Evolutionary conservation across 2,113 vertebrate genomes (phyloP).

Genomic region (Hyperopisus bebe): DNA sequence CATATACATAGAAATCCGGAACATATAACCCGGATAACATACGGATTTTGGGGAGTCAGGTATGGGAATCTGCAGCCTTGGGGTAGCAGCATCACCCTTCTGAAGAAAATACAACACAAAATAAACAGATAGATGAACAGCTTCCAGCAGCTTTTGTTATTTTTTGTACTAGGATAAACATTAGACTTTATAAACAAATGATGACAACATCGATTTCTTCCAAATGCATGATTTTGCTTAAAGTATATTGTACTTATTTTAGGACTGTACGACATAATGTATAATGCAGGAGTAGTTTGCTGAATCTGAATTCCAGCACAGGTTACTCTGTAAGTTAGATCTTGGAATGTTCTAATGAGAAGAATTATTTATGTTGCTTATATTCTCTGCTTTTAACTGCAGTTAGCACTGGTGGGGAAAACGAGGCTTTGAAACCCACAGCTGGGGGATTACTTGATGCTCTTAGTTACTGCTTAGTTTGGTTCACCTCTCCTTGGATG

Average conservation of each 20-base stretch:
- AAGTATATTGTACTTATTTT: neutral
- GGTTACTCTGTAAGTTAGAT: neutral
- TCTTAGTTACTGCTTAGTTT: neutral
- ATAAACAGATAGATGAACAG: neutral
- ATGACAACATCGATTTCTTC: neutral
- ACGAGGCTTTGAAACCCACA: neutral
- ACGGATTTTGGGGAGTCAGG: neutral
- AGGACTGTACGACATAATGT: neutral
- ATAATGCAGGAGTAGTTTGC: neutral
- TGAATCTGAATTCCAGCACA: neutral
- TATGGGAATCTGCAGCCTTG: neutral
- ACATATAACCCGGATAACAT: neutral
- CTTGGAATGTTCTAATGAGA: neutral
- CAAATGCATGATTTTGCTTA: neutral
- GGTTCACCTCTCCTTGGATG: neutral
- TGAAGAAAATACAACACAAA: neutral
- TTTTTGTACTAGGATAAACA: neutral
- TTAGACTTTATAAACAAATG: neutral
- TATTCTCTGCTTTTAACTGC: neutral
- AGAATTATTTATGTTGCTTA: neutral
- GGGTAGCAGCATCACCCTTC: neutral
- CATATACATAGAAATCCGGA: neutral
- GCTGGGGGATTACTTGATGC: neutral
- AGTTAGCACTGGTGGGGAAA: neutral
- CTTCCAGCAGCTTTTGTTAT: neutral